phyloP scores from a whole-genome alignment of 2,113 vertebrate genomes.

The Semnornis frantzii region DNA sequence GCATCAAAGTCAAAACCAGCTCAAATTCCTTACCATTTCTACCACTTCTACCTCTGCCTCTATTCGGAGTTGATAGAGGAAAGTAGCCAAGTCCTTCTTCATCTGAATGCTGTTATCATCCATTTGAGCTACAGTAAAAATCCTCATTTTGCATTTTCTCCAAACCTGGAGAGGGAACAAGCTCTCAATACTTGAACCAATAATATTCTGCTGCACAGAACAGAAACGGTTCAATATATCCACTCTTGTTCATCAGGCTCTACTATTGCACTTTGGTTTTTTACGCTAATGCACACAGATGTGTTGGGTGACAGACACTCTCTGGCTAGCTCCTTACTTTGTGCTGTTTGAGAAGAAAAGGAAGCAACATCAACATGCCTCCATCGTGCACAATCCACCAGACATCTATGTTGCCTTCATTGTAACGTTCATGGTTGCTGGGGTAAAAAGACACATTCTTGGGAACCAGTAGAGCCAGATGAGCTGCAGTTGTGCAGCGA shows the following conservation, averaged over 20 bases:
- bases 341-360: slow-evolving; percentile 96
- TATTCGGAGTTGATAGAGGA: slow-evolving; percentile 95
- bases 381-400: slow-evolving; percentile 99
- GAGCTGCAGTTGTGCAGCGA: slow-evolving; percentile 95
- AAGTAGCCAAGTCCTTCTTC: slow-evolving; percentile 96
- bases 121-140: slow-evolving; percentile 98
- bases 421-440: slow-evolving; percentile 96
- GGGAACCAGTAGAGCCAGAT: slow-evolving; percentile 94
- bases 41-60: slow-evolving; percentile 98
- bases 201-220: background rate
- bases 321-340: slow-evolving; percentile 80
- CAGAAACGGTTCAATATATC: background rate
- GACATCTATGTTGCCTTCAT: slow-evolving; percentile 94
- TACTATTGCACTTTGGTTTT: background rate
- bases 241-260: background rate
- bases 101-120: slow-evolving; percentile 99
- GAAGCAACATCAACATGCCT: slow-evolving; percentile 97
- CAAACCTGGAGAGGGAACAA: slow-evolving; percentile 82
- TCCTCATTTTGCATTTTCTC: slow-evolving; percentile 97
- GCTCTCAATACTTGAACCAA: background rate
- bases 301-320: background rate
- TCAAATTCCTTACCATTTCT: slow-evolving; percentile 87
- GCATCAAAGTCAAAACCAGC: background rate
- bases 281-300: background rate
- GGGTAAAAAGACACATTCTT: slow-evolving; percentile 98